Evolutionary conservation across 1,140 invertebrate genomes (phyloP), one percentile per base, ranked within the genome.

Genomic region (Thaumetopoea pityocampa): DNA sequence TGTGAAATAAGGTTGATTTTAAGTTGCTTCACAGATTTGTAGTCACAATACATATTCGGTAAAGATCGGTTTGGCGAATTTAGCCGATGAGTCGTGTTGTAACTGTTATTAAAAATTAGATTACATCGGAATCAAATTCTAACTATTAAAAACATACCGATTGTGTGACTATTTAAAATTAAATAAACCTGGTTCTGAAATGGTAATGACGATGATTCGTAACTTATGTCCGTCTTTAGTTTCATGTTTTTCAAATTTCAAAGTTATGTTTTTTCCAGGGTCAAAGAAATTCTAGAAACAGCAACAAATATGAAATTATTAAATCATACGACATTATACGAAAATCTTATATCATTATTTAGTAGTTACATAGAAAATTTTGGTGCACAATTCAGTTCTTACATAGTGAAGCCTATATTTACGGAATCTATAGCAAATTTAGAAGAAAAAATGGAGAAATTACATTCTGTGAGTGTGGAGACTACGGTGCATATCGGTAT

Each of bases 391-490:
- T 85, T 86, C 53, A 66, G 63, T 4, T 37, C 22, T 1, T 43
- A 51, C 9, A 49, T 85, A 29, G 20, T 85, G 7, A 79, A 62
- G 34, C 69, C 71, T 4, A 67, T 81, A 33, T 82, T 85, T 35
- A 64, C 34, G 15, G 67, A 73, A 7, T 77, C 71, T 9, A 67
- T 86, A 19, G 20, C 19, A 4, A 72, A 73, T 27, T 67, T 85
- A 14, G 83, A 86, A 47, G 68, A 73, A 26, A 82, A 70, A 58
- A 65, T 86, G 53, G 79, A 84, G 26, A 84, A 83, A 32, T 38
- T 84, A 3, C 74, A 85, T 15, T 43, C 64, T 9, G 50, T 84
- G 2, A 74, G 70, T 50, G 60, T 64, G 17, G 71, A 82, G 15
- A 68, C 66, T 47, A 62, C 67, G 10, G 62, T 79, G 17, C 51